Conservation (phyloP, 2,888 invertebrate genomes). For the Nudaria mundana region DNA sequence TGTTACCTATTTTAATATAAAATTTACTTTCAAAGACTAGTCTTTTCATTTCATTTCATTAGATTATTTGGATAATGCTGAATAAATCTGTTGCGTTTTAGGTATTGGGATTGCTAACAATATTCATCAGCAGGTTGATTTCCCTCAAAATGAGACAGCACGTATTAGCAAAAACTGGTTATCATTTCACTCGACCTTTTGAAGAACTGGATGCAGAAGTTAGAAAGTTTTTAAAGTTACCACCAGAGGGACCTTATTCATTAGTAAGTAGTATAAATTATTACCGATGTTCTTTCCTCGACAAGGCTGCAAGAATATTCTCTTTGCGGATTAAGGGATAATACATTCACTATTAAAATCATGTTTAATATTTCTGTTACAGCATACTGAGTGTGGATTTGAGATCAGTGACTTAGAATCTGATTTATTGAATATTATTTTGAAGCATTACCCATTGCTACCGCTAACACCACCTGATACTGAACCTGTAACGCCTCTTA, state of each 20-base stretch:
- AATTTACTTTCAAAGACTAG: no score
- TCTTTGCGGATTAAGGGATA: no score
- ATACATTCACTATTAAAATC: no score
- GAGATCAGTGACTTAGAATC: conserved; percentile 34
- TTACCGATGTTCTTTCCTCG: no score
- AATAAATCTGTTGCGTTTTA: no score
- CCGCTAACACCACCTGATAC: conserved; percentile 27
- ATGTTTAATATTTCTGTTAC: neutral
- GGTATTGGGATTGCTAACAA: conserved; percentile 44
- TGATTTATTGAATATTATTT: conserved; percentile 45
- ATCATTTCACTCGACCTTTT: conserved; percentile 45
- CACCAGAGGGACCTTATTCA: conserved; percentile 30
- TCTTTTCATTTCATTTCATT: no score
- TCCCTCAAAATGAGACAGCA: conserved; percentile 41
- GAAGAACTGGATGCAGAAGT: conserved; percentile 45
- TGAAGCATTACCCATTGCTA: conserved; percentile 40
- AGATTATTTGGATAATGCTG: no score
- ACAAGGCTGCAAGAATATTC: no score
- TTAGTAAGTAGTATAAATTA: conserved; percentile 30
- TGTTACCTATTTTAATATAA: no score
- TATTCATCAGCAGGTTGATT: conserved; percentile 39
- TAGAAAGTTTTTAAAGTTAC: conserved; percentile 35
- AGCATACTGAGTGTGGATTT: conserved; percentile 2
- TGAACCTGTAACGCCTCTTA: conserved; percentile 34
- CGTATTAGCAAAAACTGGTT: conserved; percentile 43